A percentile compares a stretch with the other conserved stretches of the same genome.
Evolutionary conservation across 92 coral and sea anemone genomes (phyloP).

Genomic region (Zoanthus solanderi): DNA sequence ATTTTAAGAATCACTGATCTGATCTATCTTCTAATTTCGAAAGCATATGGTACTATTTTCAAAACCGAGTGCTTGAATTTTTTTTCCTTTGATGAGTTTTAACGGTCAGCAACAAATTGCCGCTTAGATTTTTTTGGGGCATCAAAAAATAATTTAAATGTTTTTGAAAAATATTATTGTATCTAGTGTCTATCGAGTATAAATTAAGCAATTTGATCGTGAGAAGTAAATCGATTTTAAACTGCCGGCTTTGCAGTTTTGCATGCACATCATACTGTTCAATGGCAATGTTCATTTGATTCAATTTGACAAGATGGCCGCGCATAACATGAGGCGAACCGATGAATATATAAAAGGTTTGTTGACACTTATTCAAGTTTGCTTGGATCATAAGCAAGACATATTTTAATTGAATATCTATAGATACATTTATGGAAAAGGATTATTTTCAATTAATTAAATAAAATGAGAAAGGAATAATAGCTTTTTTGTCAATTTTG

Average conservation of each 20-base stretch:
- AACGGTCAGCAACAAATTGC: not conserved
- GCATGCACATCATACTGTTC: not conserved
- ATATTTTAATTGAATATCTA: not conserved
- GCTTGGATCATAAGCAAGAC: not conserved
- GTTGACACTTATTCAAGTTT: not conserved
- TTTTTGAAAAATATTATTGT: not conserved
- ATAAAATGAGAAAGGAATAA: not conserved
- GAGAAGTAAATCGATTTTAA: not conserved
- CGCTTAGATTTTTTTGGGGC: not conserved
- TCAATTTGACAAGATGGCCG: not conserved
- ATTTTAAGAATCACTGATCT: not conserved
- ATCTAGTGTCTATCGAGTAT: not conserved
- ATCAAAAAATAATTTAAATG: not conserved
- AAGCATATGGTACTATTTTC: conserved; percentile 23
- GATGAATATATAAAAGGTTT: not conserved
- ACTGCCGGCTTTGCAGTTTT: not conserved
- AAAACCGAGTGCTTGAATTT: not conserved
- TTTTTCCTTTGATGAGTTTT: not conserved
- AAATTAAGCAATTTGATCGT: not conserved
- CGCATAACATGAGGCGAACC: not conserved
- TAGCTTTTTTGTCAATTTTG: not conserved
- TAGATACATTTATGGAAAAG: not conserved
- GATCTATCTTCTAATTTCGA: not conserved
- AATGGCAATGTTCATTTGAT: not conserved
- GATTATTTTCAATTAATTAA: not conserved